Evolutionary conservation across 2,113 vertebrate genomes (phyloP).

Genomic region (Ptychochromis oligacanthus): DNA sequence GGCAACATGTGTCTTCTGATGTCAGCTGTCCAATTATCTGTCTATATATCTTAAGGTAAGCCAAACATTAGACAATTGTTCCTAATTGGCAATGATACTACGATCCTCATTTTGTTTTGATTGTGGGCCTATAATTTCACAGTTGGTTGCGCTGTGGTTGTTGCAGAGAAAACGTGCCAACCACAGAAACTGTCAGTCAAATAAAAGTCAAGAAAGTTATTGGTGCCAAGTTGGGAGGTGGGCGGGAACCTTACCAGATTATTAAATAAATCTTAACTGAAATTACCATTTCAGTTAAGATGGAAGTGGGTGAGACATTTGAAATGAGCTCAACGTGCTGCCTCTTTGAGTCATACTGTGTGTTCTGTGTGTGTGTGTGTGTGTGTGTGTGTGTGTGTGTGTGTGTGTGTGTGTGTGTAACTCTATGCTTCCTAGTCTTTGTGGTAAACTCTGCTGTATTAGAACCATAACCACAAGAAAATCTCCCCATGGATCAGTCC

Average conservation of each 20-base stretch:
- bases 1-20: not conserved
- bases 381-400: constrained; percentile 30
- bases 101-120: constrained; percentile 53
- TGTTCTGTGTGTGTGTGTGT: constrained; percentile 21
- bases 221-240: constrained; percentile 44
- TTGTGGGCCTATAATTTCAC: constrained; percentile 52
- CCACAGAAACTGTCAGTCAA: constrained; percentile 59
- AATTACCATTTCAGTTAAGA: constrained; percentile 33
- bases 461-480: constrained; percentile 75
- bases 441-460: constrained; percentile 69
- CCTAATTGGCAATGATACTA: constrained; percentile 35
- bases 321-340: constrained; percentile 28
- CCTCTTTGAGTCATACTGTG: constrained; percentile 38
- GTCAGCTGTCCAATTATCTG: constrained; percentile 22
- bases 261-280: constrained; percentile 40
- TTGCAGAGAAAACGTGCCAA: constrained; percentile 58
- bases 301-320: constrained; percentile 48
- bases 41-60: constrained; percentile 28
- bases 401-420: constrained; percentile 34
- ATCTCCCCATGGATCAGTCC: constrained; percentile 67
- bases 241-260: constrained; percentile 29
- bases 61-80: constrained; percentile 29
- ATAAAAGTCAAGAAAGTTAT: constrained; percentile 37
- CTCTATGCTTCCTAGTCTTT: constrained; percentile 56
- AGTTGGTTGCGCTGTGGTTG: constrained; percentile 47